Conservation (phyloP, 2,113 vertebrate genomes). For the Phrynosoma blainvillii region DNA sequence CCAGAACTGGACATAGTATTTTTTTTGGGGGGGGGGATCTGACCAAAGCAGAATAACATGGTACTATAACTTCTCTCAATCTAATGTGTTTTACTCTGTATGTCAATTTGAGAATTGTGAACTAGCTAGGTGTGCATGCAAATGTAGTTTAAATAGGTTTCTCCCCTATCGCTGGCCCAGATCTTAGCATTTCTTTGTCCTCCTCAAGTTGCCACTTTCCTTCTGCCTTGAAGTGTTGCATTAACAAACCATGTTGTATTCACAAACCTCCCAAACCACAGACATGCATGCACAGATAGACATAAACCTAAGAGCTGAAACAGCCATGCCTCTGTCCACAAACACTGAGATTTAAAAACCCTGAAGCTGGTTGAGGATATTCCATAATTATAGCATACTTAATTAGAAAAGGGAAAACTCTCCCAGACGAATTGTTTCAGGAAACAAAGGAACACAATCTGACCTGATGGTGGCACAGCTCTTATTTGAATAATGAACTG, state of each 20-base stretch:
- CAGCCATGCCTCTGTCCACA: not conserved
- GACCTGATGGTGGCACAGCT: not conserved
- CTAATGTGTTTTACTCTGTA: no score
- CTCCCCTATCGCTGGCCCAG: not conserved
- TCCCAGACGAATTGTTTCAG: not conserved
- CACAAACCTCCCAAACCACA: no score
- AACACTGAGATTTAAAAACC: not conserved
- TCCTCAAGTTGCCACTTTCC: not conserved
- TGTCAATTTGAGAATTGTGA: no score
- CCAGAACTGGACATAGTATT: no score
- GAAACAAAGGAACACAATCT: conserved; percentile 6
- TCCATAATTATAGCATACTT: not conserved
- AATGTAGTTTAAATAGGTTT: no score
- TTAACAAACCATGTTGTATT: no score
- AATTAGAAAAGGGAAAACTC: conserved; percentile 18
- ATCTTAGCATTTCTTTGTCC: not conserved
- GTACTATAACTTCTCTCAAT: no score
- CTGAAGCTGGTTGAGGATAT: not conserved
- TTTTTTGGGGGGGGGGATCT: no score
- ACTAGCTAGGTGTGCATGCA: no score
- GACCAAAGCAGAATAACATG: no score
- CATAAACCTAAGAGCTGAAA: not conserved
- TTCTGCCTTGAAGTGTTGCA: not conserved
- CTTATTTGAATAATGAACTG: conserved; percentile 19
- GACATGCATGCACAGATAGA: not conserved